A percentile compares a stretch with the other conserved stretches of the same genome.
phyloP scores from a whole-genome alignment of 2,888 invertebrate genomes.

The Apotomis betuletana region DNA sequence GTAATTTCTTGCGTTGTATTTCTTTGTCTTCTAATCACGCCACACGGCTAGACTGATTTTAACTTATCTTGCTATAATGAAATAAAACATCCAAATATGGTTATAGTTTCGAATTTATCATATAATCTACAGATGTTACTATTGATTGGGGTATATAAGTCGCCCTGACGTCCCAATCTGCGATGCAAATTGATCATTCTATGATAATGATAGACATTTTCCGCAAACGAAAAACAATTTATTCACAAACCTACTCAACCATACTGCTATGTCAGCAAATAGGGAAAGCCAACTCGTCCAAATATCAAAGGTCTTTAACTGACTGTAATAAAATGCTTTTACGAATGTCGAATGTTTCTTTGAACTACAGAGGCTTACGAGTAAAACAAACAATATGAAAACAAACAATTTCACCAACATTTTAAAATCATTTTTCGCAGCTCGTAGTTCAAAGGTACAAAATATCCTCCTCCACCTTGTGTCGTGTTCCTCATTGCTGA shows the following conservation, averaged over 20 bases:
- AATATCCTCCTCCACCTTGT: too few relatives aligned
- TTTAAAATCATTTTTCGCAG: not conserved
- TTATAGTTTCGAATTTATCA: not conserved
- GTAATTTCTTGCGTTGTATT: too few relatives aligned
- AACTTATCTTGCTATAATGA: too few relatives aligned
- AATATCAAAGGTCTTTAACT: slow-evolving; percentile 33
- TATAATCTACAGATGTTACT: slow-evolving; percentile 14
- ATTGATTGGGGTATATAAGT: slow-evolving; percentile 34
- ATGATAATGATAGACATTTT: slow-evolving; percentile 24
- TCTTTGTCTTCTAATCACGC: too few relatives aligned
- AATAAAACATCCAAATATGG: too few relatives aligned
- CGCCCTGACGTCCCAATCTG: slow-evolving; percentile 18
- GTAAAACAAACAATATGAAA: slow-evolving; percentile 23
- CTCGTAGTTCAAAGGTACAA: not conserved
- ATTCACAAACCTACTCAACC: slow-evolving; percentile 24
- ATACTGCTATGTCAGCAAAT: slow-evolving; percentile 17
- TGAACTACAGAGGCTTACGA: slow-evolving; percentile 18
- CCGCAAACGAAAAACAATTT: slow-evolving; percentile 26
- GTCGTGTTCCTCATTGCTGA: too few relatives aligned
- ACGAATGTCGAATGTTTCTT: slow-evolving; percentile 17
- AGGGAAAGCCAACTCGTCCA: slow-evolving; percentile 17
- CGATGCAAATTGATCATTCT: slow-evolving; percentile 33
- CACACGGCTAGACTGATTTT: too few relatives aligned
- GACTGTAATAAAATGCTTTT: slow-evolving; percentile 15
- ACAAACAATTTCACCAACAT: slow-evolving; percentile 3